Evolutionary conservation across 2,797 vertebrate genomes (phyloP), one percentile per base, ranked within the genome.

Genomic region (Brotula barbata): DNA sequence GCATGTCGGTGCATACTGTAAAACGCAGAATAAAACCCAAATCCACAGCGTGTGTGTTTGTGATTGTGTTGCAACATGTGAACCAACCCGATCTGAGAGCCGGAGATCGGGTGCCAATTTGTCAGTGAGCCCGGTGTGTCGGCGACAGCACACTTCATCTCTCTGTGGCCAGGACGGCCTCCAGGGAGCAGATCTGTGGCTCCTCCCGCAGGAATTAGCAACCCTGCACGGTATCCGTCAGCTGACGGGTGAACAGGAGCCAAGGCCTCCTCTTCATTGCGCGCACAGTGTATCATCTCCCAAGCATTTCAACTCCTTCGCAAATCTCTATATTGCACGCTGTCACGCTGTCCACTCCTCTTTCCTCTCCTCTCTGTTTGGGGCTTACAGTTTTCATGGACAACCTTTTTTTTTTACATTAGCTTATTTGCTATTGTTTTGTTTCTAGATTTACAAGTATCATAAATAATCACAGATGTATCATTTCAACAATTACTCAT

Each of bases 141-240:
- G 46, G n/a, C 67, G 53, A 75, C 67, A 73, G 68, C 48, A 44
- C 58, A 69, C 60, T 55, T 76, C 67, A 40, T 53, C 55, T 41
- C 16, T 40, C 34, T 37, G 51, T 6, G 54, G 20, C 21, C 0
- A 25, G 19, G 37, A 31, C 50, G 49, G 63, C 57, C 64, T 54
- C 36, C 62, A 42, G 37, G 53, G 55, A 53, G 46, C 55, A 49
- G 59, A 56, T 68, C 50, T 54, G 46, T 36, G 28, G 28, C 63
- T 54, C 58, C 14, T 36, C 40, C 50, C 64, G 58, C 54, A 70
- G 33, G 63, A 37, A 64, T 75, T 46, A 59, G 55, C 54, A 64
- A 53, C 54, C 25, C 51, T 8, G 42, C 54, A 43, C 20, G 5
- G 43, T 23, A 43, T 65, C 70, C 72, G 44, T 76, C 68, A 70